phyloP scores from a whole-genome alignment of 2,888 invertebrate genomes.

The Drosophila peninsularis region DNA sequence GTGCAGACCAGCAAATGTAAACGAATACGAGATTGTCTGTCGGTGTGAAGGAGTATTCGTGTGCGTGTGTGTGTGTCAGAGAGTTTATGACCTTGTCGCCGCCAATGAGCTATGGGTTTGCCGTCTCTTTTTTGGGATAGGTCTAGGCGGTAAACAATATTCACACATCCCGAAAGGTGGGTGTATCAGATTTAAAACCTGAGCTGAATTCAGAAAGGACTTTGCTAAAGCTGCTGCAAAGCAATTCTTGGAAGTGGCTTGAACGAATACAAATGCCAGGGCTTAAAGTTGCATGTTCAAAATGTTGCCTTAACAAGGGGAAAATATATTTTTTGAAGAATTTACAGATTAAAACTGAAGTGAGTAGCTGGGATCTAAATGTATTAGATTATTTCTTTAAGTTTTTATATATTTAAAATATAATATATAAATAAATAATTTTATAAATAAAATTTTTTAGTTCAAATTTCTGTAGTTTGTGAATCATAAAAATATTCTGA shows the following conservation, averaged over 20 bases:
- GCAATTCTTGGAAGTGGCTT: neutral
- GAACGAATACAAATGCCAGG: neutral
- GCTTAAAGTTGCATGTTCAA: neutral
- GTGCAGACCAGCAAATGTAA: constrained; percentile 30
- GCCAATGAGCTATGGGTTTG: constrained; percentile 28
- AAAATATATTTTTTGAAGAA: neutral
- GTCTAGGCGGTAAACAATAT: constrained; percentile 34
- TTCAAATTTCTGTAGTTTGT: neutral
- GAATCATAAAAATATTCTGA: no score
- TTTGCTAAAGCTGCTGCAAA: neutral
- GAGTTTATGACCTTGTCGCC: constrained; percentile 60
- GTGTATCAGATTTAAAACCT: constrained; percentile 8
- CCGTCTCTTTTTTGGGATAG: constrained; percentile 53
- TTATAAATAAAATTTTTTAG: no score
- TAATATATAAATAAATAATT: no score
- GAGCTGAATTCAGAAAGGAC: neutral
- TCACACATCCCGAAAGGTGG: constrained; percentile 8
- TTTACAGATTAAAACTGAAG: no score
- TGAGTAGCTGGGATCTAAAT: no score
- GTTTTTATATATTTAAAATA: no score
- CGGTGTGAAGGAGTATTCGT: neutral
- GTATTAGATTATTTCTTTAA: no score
- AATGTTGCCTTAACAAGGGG: neutral
- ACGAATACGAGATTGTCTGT: constrained; percentile 6
- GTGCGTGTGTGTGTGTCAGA: neutral